phyloP scores from a whole-genome alignment of 2,797 vertebrate genomes.

The Trematomus bernacchii region DNA sequence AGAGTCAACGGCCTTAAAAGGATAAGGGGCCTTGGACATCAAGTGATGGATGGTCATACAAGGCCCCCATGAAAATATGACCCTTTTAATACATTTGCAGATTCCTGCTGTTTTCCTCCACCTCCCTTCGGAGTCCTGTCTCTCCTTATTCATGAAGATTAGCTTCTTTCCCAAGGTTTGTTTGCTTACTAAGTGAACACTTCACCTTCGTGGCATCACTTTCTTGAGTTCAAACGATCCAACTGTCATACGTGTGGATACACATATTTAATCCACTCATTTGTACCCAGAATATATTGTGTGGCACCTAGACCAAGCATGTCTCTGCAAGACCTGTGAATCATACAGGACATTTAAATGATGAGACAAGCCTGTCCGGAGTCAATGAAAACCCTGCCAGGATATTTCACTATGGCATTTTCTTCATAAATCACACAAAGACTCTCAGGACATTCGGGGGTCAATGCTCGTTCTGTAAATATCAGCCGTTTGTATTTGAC shows the following conservation, averaged over 20 bases:
- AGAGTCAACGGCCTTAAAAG: slow-evolving; percentile 86
- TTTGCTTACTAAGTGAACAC: slow-evolving; percentile 58
- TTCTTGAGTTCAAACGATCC: slow-evolving; percentile 52
- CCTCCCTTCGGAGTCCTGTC: slow-evolving; percentile 44
- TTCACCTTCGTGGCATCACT: slow-evolving; percentile 45
- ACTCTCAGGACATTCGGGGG: slow-evolving; percentile 72
- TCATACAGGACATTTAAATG: slow-evolving; percentile 64
- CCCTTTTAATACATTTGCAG: slow-evolving; percentile 82
- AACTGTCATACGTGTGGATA: slow-evolving; percentile 51
- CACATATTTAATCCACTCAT: slow-evolving; percentile 62
- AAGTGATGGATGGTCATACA: slow-evolving; percentile 80
- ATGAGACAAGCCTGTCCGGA: slow-evolving; percentile 70
- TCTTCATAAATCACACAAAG: slow-evolving; percentile 78
- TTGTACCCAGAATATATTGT: slow-evolving; percentile 36
- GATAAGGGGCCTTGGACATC: slow-evolving; percentile 72
- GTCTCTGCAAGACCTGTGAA: slow-evolving; percentile 69
- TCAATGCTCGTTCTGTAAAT: slow-evolving; percentile 79
- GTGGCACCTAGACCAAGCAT: slow-evolving; percentile 45
- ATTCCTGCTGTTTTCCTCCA: slow-evolving; percentile 45
- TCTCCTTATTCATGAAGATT: slow-evolving; percentile 36
- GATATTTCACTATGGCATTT: slow-evolving; percentile 68
- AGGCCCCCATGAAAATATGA: slow-evolving; percentile 77
- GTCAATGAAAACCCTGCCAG: slow-evolving; percentile 59
- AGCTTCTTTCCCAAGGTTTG: slow-evolving; percentile 58
- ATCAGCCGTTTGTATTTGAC: slow-evolving; percentile 76